Evolutionary conservation across 2,113 vertebrate species (phyloP).

Genomic region (Lepus americanus): DNA sequence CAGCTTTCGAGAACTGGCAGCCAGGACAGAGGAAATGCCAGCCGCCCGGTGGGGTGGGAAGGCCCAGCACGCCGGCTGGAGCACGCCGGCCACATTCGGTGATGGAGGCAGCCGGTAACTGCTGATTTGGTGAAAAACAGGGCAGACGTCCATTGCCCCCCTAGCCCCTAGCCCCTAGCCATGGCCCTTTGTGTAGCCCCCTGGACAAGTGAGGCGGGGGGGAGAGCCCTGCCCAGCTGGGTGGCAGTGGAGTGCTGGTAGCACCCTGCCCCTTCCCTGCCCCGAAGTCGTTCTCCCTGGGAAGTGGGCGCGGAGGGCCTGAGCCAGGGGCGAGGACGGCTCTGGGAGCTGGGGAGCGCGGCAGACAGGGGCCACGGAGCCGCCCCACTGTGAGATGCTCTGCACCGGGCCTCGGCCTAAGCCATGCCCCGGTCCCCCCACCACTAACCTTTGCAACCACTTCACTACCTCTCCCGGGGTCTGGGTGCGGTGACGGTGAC

Average conservation of each 20-base stretch:
- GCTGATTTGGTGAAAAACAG: neutral
- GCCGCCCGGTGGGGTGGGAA: neutral
- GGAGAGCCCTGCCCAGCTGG: neutral
- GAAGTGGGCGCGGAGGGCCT: neutral
- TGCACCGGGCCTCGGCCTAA: neutral
- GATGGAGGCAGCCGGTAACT: neutral
- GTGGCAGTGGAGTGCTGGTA: too few relatives aligned
- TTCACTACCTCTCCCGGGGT: constrained; percentile 81
- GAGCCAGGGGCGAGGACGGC: neutral
- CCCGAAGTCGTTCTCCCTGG: neutral
- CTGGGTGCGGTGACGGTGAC: neutral
- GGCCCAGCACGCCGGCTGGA: neutral
- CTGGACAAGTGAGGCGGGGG: neutral
- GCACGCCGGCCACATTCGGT: neutral
- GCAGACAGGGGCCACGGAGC: neutral
- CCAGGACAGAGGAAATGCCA: neutral
- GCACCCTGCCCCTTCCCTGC: too few relatives aligned
- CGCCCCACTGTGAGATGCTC: neutral
- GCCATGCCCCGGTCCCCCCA: neutral
- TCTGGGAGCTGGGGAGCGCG: neutral
- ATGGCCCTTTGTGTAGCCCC: neutral
- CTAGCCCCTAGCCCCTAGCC: neutral
- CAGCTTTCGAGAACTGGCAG: neutral
- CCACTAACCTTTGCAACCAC: neutral
- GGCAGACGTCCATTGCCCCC: neutral